Evolutionary conservation across 2,888 invertebrate species (phyloP).

Genomic region (Yponomeuta malinellus): DNA sequence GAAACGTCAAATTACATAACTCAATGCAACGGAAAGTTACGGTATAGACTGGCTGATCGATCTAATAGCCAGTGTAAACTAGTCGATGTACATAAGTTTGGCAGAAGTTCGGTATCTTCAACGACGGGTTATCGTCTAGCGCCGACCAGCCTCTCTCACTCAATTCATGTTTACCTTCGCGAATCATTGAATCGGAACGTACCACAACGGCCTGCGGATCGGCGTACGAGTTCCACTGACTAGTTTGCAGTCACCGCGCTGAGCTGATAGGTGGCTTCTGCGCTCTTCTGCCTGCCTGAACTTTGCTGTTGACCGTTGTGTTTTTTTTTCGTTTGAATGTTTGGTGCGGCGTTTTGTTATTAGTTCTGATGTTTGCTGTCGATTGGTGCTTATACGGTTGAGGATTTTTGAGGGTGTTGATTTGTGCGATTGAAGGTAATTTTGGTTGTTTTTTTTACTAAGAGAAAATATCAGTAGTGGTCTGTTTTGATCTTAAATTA

Average conservation of each 20-base stretch:
- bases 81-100: too few species aligned
- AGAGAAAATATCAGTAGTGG: too few species aligned
- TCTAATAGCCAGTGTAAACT: too few species aligned
- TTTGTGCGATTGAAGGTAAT: too few species aligned
- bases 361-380: not conserved
- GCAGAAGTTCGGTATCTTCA: too few species aligned
- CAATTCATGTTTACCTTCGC: not conserved
- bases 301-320: conserved; percentile 14
- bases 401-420: too few species aligned
- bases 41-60: too few species aligned
- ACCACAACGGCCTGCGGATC: conserved; percentile 49
- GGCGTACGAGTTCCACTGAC: conserved; percentile 37
- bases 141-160: not conserved
- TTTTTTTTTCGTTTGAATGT: not conserved
- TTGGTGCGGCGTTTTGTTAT: not conserved
- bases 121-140: too few species aligned
- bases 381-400: not conserved
- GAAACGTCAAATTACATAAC: too few species aligned
- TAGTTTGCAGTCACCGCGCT: conserved; percentile 66
- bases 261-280: conserved; percentile 62
- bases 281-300: conserved; percentile 45
- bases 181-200: not conserved
- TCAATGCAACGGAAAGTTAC: too few species aligned
- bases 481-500: too few species aligned
- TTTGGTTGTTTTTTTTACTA: too few species aligned